phyloP scores from a whole-genome alignment of 2,797 vertebrate species.

The Silurus aristotelis region DNA sequence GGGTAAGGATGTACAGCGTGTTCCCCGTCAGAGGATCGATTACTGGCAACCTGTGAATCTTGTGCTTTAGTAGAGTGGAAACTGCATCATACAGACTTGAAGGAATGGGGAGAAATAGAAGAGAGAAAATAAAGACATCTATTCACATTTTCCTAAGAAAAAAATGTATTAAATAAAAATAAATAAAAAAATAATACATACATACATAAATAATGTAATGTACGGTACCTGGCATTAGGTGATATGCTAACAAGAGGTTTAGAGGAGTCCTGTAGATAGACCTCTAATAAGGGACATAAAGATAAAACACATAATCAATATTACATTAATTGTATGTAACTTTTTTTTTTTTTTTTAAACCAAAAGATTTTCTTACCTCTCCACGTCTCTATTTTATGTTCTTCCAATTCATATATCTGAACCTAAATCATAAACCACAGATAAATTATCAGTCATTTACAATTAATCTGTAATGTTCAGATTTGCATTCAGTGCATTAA shows the following conservation, averaged over 20 bases:
- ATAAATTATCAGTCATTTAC: background rate
- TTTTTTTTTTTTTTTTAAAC: background rate
- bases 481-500: background rate
- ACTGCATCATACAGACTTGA: constrained; percentile 95
- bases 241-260: constrained; percentile 96
- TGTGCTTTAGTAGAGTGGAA: constrained; percentile 91
- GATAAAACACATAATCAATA: background rate
- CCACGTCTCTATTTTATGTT: constrained; percentile 99
- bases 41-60: constrained; percentile 96
- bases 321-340: background rate
- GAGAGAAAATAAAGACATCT: background rate
- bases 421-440: constrained; percentile 76
- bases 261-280: constrained; percentile 96
- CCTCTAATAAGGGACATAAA: constrained; percentile 70
- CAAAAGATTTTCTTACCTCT: constrained; percentile 79
- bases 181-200: background rate
- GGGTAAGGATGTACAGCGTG: constrained; percentile 96
- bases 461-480: background rate
- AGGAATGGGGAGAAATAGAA: constrained; percentile 22
- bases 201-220: background rate
- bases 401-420: constrained; percentile 97
- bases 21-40: constrained; percentile 94
- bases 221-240: constrained; percentile 87
- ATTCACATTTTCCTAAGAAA: background rate
- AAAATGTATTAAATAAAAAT: too few species aligned